Conservation (phyloP, 2,888 invertebrate species). For the Hypomecis atomaria region DNA sequence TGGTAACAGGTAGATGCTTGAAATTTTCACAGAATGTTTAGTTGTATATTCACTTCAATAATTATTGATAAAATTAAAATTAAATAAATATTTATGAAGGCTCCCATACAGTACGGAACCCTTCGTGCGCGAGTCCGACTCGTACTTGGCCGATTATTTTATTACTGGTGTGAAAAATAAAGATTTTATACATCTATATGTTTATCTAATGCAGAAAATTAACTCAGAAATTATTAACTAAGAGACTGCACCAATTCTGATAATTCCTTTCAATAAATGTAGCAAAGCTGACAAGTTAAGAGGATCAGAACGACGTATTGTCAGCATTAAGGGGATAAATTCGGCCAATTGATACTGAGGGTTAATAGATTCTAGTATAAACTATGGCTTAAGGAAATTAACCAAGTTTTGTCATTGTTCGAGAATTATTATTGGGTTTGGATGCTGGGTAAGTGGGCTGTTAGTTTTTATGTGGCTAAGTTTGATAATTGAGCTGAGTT, state of each 20-base stretch:
- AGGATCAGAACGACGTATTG: constrained; percentile 50
- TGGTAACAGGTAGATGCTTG: no score
- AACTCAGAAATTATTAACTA: neutral
- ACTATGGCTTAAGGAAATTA: constrained; percentile 13
- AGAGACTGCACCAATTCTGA: neutral
- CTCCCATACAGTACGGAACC: no score
- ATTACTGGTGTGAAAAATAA: no score
- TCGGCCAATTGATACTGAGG: constrained; percentile 12
- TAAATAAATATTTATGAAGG: no score
- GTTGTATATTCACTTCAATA: no score
- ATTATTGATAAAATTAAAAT: no score
- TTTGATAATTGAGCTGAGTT: no score
- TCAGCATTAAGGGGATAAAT: constrained; percentile 35
- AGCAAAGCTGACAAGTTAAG: constrained; percentile 38
- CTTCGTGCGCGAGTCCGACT: no score
- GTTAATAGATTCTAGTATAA: constrained; percentile 17
- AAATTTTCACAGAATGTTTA: no score
- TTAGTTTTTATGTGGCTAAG: no score
- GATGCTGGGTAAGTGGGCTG: no score
- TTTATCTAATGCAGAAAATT: neutral
- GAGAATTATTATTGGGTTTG: neutral
- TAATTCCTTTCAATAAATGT: constrained; percentile 43
- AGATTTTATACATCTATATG: neutral
- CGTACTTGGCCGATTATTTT: no score
- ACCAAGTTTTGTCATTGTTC: constrained; percentile 7